A percentile compares a stretch with the other conserved stretches of the same genome.
Evolutionary conservation across 2,888 invertebrate genomes (phyloP).

Genomic region (Melanostoma scalare): DNA sequence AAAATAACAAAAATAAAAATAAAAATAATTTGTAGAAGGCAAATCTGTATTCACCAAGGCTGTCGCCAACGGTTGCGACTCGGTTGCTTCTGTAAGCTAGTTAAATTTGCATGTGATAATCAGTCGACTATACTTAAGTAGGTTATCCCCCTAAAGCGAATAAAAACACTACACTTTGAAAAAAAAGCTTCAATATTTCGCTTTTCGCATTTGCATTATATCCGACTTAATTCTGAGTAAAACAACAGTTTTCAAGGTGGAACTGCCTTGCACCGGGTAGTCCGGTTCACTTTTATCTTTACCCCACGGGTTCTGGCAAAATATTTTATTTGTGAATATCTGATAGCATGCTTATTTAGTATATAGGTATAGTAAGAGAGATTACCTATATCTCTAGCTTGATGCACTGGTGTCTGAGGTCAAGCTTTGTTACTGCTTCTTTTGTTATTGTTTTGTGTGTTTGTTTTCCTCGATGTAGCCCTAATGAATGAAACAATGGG

Average conservation of each 20-base stretch:
- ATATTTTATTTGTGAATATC: conserved; percentile 65
- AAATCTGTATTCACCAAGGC: conserved; percentile 44
- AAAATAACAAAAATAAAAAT: conserved; percentile 18
- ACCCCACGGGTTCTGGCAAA: conserved; percentile 18
- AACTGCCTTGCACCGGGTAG: conserved; percentile 5
- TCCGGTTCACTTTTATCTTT: conserved; percentile 21
- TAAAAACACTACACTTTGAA: conserved; percentile 40
- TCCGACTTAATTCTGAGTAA: conserved; percentile 47
- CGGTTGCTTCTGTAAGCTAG: conserved; percentile 66
- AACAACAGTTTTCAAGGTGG: conserved; percentile 46
- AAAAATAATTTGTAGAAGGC: conserved; percentile 8
- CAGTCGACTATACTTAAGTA: conserved; percentile 67
- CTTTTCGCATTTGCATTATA: conserved; percentile 58
- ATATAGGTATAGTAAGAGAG: conserved; percentile 65
- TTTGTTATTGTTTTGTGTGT: conserved; percentile 33
- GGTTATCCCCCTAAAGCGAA: conserved; percentile 68
- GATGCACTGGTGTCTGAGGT: conserved; percentile 64
- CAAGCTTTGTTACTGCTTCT: conserved; percentile 63
- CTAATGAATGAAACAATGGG: conserved; percentile 55
- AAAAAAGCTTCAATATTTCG: conserved; percentile 54
- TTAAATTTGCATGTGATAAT: conserved; percentile 72
- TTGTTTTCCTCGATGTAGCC: conserved; percentile 47
- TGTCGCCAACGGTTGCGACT: conserved; percentile 49
- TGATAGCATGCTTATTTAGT: conserved; percentile 24
- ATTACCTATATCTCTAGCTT: conserved; percentile 55